Evolutionary conservation across 2,797 vertebrate genomes (phyloP).

Genomic region (Ambastaia sidthimunki): DNA sequence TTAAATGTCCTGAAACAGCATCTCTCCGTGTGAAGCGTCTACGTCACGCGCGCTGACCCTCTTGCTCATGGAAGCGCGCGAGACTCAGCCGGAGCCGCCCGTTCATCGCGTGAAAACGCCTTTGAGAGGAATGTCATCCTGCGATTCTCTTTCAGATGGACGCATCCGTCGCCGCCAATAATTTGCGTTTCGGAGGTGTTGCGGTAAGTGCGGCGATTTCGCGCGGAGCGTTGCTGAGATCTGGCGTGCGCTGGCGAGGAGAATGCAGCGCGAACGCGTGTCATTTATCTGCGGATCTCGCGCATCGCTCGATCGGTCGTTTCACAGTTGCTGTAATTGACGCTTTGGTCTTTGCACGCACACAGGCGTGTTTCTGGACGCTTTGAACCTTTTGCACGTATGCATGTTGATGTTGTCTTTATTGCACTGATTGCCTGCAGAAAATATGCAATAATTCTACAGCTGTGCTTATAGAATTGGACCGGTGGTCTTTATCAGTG

Average conservation of each 20-base stretch:
- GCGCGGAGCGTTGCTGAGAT: constrained; percentile 33
- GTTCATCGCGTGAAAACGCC: constrained; percentile 35
- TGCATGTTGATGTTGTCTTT: not conserved
- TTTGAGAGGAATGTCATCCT: constrained; percentile 28
- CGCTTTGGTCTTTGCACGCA: too few relatives aligned
- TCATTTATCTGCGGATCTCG: constrained; percentile 17
- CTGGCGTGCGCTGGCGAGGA: constrained; percentile 31
- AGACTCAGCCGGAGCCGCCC: constrained; percentile 50
- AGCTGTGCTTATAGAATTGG: constrained; percentile 7
- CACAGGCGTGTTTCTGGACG: not conserved
- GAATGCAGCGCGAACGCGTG: constrained; percentile 30
- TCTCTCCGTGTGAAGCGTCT: constrained; percentile 44
- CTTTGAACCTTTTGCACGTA: constrained; percentile 5
- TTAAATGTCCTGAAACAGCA: constrained; percentile 41
- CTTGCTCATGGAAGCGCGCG: constrained; percentile 54
- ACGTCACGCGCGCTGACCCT: constrained; percentile 58
- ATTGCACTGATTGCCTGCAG: not conserved
- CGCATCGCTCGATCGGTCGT: not conserved
- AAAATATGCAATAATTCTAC: constrained; percentile 3
- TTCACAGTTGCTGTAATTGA: constrained; percentile 1
- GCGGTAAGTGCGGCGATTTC: constrained; percentile 48
- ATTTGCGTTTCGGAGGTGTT: constrained; percentile 33
- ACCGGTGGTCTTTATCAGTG: not conserved
- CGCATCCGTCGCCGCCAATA: constrained; percentile 2
- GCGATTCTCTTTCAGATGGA: constrained; percentile 15